Evolutionary conservation across 2,797 vertebrate species (phyloP), one percentile per base, ranked within the genome.

Genomic region (Enteromius treurensis): DNA sequence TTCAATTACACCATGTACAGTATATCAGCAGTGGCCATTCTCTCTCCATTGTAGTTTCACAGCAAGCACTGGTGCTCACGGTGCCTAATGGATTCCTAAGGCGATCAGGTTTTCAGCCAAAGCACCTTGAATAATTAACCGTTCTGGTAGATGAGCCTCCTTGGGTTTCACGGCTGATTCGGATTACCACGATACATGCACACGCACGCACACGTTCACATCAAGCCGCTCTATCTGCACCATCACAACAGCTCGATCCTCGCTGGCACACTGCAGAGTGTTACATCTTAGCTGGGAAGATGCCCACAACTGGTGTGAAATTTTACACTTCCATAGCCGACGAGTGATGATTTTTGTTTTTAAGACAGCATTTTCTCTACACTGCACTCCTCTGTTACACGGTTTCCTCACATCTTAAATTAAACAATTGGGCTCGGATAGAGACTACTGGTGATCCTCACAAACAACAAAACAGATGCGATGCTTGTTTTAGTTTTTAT

Each of bases 81-180:
- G 85, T 64, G 88, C 78, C 85, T 81, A 85, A 89, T 80, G 85
- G 89, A 93, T 91, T 90, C 88, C 90, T 91, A 90, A 92, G 92
- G 90, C 89, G 92, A 93, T 93, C 88, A 78, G 84, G 91, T 94
- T 93, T 94, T 92, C 90, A 91, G 90, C 91, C 92, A 92, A 93
- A 92, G 92, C 91, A 90, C 89, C 90, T 91, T 95, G 89, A 94
- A 95, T 95, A 94, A 95, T 95, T 94, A 86, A 94, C 89, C 78
- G 77, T 55, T 81, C 81, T 42, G 90, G 91, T 91, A 91, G 91
- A 90, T 88, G 86, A 92, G 90, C 89, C 91, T 87, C 88, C 91
- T 95, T 91, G 19, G 80, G 91, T 95, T 94, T 90, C 92, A 71
- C 71, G 53, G 84, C 77, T 81, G 91, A 90, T 92, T 95, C 92